phyloP scores from a whole-genome alignment of 2,113 vertebrate species.

The Typhlomys cinereus region DNA sequence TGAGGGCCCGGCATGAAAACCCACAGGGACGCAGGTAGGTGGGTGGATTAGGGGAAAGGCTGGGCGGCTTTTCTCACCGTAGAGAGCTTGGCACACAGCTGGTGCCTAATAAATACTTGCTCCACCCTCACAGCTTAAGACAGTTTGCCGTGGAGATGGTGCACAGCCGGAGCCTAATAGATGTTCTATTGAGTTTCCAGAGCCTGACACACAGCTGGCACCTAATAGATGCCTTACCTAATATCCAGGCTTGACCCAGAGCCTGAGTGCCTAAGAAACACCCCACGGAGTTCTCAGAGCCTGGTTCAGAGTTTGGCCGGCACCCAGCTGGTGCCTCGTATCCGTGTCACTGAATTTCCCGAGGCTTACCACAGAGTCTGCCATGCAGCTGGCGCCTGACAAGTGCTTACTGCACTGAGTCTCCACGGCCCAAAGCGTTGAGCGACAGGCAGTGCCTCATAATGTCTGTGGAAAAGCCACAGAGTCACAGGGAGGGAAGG shows the following conservation, averaged over 20 bases:
- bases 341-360: background rate
- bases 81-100: background rate
- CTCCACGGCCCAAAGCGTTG: background rate
- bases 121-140: background rate
- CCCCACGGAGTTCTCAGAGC: background rate
- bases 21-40: accelerated
- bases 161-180: background rate
- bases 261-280: background rate
- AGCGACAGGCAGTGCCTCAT: background rate
- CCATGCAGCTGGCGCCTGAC: background rate
- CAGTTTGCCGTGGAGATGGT: background rate
- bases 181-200: background rate
- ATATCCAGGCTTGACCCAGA: background rate
- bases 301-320: background rate
- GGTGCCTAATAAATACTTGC: background rate
- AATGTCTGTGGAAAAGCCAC: background rate
- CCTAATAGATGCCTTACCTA: background rate
- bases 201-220: background rate
- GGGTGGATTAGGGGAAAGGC: too few relatives aligned
- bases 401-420: background rate
- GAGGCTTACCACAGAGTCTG: background rate
- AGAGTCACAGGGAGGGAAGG: background rate
- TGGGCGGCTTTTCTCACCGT: background rate
- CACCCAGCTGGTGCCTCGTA: background rate
- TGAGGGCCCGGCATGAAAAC: background rate